Conservation (phyloP, 1,140 invertebrate species). For the Mycetomoellerius zeteki region DNA sequence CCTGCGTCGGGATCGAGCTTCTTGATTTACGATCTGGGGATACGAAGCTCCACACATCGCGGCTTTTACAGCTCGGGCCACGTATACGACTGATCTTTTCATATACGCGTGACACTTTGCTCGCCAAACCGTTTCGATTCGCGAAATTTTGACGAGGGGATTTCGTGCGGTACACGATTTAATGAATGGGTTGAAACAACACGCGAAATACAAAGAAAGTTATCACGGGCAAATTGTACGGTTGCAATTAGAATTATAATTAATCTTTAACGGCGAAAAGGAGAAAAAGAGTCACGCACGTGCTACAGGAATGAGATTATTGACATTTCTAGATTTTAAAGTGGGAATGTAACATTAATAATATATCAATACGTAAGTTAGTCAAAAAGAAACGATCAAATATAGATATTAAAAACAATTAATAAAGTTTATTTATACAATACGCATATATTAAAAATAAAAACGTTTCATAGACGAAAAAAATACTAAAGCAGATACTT, state of each 20-base stretch:
- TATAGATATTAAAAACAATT: too few species aligned
- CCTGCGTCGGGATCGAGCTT: constrained; percentile 41
- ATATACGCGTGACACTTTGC: not conserved
- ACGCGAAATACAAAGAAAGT: constrained; percentile 51
- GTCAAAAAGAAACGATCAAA: too few species aligned
- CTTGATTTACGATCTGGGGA: constrained; percentile 46
- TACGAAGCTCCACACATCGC: constrained; percentile 3
- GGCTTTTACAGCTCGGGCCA: constrained; percentile 1
- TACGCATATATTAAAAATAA: too few species aligned
- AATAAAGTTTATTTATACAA: too few species aligned
- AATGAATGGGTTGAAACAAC: not conserved
- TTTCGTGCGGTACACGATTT: constrained; percentile 31
- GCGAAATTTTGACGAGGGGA: constrained; percentile 15
- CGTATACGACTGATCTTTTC: constrained; percentile 23
- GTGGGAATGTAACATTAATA: not conserved
- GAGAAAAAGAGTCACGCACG: constrained; percentile 1
- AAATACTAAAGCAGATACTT: too few species aligned
- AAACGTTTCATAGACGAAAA: too few species aligned
- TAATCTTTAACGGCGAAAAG: constrained; percentile 1
- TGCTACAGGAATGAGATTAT: not conserved
- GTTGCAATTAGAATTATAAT: constrained; percentile 38
- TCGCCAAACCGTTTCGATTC: constrained; percentile 39
- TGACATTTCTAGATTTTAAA: constrained; percentile 11
- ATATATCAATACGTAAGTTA: not conserved
- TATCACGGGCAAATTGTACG: constrained; percentile 13